Conservation (phyloP, 2,113 vertebrate species). For the Peromyscus maniculatus region DNA sequence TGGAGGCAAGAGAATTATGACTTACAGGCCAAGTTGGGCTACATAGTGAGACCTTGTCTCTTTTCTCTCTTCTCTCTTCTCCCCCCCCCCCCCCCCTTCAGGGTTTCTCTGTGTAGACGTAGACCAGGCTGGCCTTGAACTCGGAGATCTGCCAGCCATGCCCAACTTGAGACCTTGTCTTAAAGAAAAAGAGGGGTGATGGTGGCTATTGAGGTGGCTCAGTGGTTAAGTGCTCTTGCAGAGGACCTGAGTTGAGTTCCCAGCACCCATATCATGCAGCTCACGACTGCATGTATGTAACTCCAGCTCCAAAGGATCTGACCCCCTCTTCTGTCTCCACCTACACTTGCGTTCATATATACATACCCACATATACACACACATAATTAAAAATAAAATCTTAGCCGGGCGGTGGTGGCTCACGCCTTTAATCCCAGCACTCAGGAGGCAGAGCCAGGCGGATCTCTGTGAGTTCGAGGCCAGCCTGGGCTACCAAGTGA, state of each 20-base stretch:
- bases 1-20: not conserved
- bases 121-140: not conserved
- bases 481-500: no score
- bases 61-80: not conserved
- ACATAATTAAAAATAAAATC: not conserved
- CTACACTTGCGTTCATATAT: not conserved
- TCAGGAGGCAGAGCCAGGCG: no score
- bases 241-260: not conserved
- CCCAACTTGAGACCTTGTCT: not conserved
- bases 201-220: not conserved
- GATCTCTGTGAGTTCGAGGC: no score
- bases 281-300: not conserved
- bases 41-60: not conserved
- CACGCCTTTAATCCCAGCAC: no score
- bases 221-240: not conserved
- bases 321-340: not conserved
- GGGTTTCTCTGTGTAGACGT: not conserved
- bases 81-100: not conserved
- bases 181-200: not conserved
- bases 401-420: no score
- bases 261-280: not conserved
- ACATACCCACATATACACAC: not conserved
- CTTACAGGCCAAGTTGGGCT: not conserved
- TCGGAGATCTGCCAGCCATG: not conserved
- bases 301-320: not conserved